Evolutionary conservation across 1,140 invertebrate species (phyloP).

Genomic region (Cotesia glomerata): DNA sequence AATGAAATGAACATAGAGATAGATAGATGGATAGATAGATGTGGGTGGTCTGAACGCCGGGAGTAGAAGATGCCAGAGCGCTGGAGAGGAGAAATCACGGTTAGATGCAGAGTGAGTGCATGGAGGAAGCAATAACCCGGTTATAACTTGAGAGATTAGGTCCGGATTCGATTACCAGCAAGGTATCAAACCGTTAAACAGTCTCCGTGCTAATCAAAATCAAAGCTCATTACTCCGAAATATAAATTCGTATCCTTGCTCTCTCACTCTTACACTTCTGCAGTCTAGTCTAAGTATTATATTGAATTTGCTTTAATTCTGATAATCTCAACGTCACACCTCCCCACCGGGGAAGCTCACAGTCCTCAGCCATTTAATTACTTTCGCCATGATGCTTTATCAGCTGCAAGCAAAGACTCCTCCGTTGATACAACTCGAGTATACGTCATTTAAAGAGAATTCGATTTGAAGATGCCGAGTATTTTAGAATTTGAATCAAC

Average conservation of each 20-base stretch:
- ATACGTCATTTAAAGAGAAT: neutral
- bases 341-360: no score
- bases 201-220: slow-evolving; percentile 66
- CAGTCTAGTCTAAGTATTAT: neutral
- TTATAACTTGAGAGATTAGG: slow-evolving; percentile 67
- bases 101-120: slow-evolving; percentile 51
- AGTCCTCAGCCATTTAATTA: no score
- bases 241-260: slow-evolving; percentile 38
- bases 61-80: neutral
- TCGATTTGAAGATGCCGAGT: neutral
- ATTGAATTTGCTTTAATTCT: neutral
- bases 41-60: neutral
- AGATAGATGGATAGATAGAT: neutral
- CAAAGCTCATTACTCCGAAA: slow-evolving; percentile 62
- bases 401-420: no score
- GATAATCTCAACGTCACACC: neutral
- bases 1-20: slow-evolving; percentile 25
- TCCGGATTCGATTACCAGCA: slow-evolving; percentile 65
- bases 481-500: neutral
- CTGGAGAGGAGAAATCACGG: slow-evolving; percentile 17
- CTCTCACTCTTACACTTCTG: slow-evolving; percentile 22
- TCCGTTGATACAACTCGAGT: neutral
- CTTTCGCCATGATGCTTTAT: no score
- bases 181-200: slow-evolving; percentile 67
- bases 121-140: slow-evolving; percentile 64